Base-by-base conservation (phyloP, 1,140 invertebrate species). In the Macrobrachium rosenbergii region DNA sequence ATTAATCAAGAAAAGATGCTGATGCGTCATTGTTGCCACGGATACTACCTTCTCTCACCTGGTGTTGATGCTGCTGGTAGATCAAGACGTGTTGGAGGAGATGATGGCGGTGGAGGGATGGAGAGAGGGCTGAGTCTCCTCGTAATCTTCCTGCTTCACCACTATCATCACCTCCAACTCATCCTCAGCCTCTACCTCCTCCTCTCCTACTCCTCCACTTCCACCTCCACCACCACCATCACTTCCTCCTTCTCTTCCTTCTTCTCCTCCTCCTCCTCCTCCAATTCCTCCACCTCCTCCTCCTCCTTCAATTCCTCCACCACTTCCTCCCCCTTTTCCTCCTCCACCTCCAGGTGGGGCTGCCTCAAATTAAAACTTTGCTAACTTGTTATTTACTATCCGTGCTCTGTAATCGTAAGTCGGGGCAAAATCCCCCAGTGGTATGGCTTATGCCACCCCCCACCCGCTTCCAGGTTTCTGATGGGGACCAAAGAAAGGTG, bases 321-420 rank as follows among this genome's bases (percentile, higher is more conserved):
- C n/a, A n/a, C n/a, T n/a, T 37, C 28, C 28, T 37, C 28, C 28
- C 3, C 28, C 78, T 75, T 21, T 28, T 19, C 23, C 82, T 21
- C 16, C 21, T 59, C 19, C 23, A 5, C 23, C 28, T 23, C n/a
- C 69, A 75, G 67, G 58, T 76, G 58, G 58, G 82, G 59, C 75
- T 72, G 82, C 73, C 82, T 83, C 82, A 83, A 83, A 83, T 83
- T 83, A 83, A 83, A 83, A 83, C 82, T 83, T 83, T 83, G 59
- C 82, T 83, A 83, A 83, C 82, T 83, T 83, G 82, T 83, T 83
- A 83, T 83, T 83, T 83, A 83, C 82, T 73, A 63, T 63, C 72
- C 82, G 82, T 83, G 82, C 69, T 83, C 82, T 83, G 82, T 83
- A 83, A 37, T 73, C 69, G 58, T 83, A 83, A 83, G 82, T 83